phyloP scores from a whole-genome alignment of 1,140 invertebrate genomes.

The Babylonia areolata region DNA sequence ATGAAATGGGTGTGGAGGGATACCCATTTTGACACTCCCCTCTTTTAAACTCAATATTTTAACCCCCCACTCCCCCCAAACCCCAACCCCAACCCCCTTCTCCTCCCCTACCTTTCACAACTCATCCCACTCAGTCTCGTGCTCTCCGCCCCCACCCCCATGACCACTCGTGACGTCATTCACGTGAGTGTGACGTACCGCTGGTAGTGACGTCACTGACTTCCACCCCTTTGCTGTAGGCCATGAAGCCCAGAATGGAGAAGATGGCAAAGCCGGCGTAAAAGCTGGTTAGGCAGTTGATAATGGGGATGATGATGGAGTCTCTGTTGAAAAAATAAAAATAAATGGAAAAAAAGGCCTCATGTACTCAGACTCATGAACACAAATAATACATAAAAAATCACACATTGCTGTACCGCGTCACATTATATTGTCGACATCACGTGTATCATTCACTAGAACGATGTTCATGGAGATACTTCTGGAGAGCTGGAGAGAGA shows the following conservation, averaged over 20 bases:
- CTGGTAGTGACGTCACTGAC: constrained; percentile 65
- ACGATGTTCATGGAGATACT: too few relatives aligned
- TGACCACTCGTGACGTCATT: not conserved
- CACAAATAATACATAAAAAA: too few relatives aligned
- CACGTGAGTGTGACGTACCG: constrained; percentile 14
- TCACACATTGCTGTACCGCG: too few relatives aligned
- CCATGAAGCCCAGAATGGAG: constrained; percentile 73
- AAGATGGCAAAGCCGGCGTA: constrained; percentile 74
- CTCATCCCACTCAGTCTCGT: not conserved
- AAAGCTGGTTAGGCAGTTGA: constrained; percentile 84
- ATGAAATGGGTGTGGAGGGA: too few relatives aligned
- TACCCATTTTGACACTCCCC: too few relatives aligned
- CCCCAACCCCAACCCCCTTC: not conserved
- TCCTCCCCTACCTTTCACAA: too few relatives aligned
- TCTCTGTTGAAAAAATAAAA: constrained; percentile 74
- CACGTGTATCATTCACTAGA: too few relatives aligned
- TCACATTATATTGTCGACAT: too few relatives aligned
- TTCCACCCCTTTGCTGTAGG: constrained; percentile 59
- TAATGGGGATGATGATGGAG: constrained; percentile 93
- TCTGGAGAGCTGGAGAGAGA: too few relatives aligned
- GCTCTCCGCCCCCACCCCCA: not conserved
- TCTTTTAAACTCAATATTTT: too few relatives aligned
- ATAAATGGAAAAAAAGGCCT: not conserved
- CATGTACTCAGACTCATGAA: too few relatives aligned
- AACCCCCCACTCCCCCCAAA: not conserved